A percentile compares a stretch with the other conserved stretches of the same genome.
phyloP scores from a whole-genome alignment of 2,888 invertebrate species.

The Gibbula magus region DNA sequence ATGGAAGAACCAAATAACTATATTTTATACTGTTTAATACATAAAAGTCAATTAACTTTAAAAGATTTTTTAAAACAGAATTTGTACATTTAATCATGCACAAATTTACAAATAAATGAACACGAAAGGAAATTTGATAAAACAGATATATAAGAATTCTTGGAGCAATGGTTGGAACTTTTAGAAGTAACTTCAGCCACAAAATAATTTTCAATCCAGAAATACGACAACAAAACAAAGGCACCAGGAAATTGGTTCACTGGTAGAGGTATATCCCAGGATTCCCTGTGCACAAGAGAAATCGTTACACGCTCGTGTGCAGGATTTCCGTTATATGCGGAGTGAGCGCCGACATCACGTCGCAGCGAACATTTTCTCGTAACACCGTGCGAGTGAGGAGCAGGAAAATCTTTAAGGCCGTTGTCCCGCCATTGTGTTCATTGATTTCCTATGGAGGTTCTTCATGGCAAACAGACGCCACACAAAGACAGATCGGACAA shows the following conservation, averaged over 20 bases:
- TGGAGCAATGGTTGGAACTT: too few species aligned
- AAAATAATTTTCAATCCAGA: too few species aligned
- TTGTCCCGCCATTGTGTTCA: constrained; percentile 12
- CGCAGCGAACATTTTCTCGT: constrained; percentile 12
- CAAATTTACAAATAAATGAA: too few species aligned
- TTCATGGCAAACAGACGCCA: constrained; percentile 29
- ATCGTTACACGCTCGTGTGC: constrained; percentile 28
- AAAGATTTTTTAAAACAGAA: too few species aligned
- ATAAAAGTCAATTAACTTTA: too few species aligned
- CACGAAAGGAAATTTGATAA: too few species aligned
- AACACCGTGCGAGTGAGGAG: constrained; percentile 15
- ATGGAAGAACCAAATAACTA: too few species aligned
- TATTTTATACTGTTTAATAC: too few species aligned
- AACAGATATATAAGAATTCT: too few species aligned
- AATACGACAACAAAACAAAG: neutral
- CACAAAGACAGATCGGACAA: constrained; percentile 26
- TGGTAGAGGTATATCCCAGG: neutral
- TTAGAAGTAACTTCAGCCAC: too few species aligned
- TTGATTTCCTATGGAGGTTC: constrained; percentile 34
- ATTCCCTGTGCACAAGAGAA: constrained; percentile 9
- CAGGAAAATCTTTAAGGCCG: constrained; percentile 10
- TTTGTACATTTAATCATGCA: too few species aligned
- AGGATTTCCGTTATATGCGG: constrained; percentile 22
- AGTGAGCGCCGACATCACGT: neutral
- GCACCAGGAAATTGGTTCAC: constrained; percentile 6